phyloP scores from a whole-genome alignment of 2,888 invertebrate genomes.

The Callosobruchus maculatus region DNA sequence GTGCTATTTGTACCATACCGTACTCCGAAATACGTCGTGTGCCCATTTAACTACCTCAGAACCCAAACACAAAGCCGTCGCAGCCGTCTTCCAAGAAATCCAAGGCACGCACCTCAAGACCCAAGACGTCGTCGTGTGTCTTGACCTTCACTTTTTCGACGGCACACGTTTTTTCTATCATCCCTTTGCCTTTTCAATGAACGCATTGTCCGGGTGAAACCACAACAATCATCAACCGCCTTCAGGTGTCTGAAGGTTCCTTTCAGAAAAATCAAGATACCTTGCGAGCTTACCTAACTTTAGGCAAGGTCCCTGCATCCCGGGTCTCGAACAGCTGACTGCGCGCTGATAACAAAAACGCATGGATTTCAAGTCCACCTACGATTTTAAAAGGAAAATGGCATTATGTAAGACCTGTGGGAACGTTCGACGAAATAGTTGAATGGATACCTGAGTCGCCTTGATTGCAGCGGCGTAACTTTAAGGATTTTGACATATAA shows the following conservation, averaged over 20 bases:
- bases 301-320: constrained; percentile 11
- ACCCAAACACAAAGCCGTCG: not conserved
- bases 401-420: constrained; percentile 21
- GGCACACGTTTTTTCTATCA: not conserved
- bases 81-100: not conserved
- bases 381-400: constrained; percentile 17
- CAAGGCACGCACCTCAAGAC: not conserved
- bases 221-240: constrained; percentile 6
- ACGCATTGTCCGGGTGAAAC: not conserved
- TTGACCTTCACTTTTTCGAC: not conserved
- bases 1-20: too few relatives aligned
- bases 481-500: too few relatives aligned
- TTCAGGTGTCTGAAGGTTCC: not conserved
- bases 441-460: constrained; percentile 11
- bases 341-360: constrained; percentile 11
- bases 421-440: constrained; percentile 14
- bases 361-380: constrained; percentile 22
- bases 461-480: not conserved
- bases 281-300: constrained; percentile 13
- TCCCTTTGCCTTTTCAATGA: not conserved
- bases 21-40: not conserved
- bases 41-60: not conserved
- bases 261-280: not conserved
- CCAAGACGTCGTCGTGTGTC: constrained; percentile 8
- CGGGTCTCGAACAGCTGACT: constrained; percentile 17